Evolutionary conservation across 2,113 vertebrate genomes (phyloP), one percentile per base, ranked within the genome.

Genomic region (Microcebus griseorufus): DNA sequence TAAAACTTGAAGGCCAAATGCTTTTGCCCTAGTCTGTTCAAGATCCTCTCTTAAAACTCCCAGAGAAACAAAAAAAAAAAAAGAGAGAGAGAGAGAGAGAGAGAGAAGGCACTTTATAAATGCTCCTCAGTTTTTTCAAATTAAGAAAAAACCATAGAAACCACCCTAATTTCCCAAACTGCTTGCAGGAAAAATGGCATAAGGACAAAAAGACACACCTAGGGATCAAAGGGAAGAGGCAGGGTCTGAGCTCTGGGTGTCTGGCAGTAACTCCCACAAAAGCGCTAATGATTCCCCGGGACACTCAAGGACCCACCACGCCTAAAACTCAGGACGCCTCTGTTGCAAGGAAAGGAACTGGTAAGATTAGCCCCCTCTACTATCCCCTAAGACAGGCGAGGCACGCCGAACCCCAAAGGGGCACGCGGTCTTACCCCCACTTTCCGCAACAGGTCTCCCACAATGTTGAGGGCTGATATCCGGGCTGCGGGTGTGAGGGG

Each of bases 401-500:
- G 64, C 75, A 17, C 4, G 1, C 7, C 9, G 14, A 25, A 65
- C 3, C 14, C 58, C 7, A 4, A 22, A 58, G 45, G 25, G 25
- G 3, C 4, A 27, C 0, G 1, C 48, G 60, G 45, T 93, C 99
- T 99, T 98, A 99, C 99, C 98, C 99, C 99, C 0, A 99, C 99
- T 99, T 99, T 99, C 93, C 99, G 98, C 81, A 99, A 99, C 90
- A 99, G 98, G 97, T 99, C 99, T 70, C 99, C 99, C 7, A 99
- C 99, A 0, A 99, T 99, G 97, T 99, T 99, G 55, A 99, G 99
- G 9, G 99, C 99, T 72, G 99, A 99, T 98, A 99, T 99, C 94
- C 99, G 99, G 75, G 99, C 99, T 0, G 99, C 99, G 0, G 99
- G 99, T 1, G 99, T 99, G 60, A 99, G 99, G 0, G 99, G 99